Percentiles rank a stretch among this genome's conserved stretches.
Conservation (phyloP, 2,113 vertebrate species). For the Pholis gunnellus region DNA sequence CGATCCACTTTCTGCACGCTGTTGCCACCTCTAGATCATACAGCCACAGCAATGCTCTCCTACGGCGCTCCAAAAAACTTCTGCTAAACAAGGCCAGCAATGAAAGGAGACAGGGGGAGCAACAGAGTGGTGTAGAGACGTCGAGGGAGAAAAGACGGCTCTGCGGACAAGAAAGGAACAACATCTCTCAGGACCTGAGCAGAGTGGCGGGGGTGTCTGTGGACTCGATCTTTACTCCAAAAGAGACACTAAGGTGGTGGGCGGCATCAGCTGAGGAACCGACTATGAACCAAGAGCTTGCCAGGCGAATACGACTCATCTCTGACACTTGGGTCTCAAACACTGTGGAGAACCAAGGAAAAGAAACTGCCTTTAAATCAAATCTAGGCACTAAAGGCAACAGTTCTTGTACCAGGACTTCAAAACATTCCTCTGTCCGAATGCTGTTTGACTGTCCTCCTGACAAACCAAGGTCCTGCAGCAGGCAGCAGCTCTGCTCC, state of each 20-base stretch:
- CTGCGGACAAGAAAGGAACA: slow-evolving; percentile 23
- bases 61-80: slow-evolving; percentile 89
- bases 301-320: slow-evolving; percentile 89
- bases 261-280: slow-evolving; percentile 87
- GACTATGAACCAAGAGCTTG: slow-evolving; percentile 89
- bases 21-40: slow-evolving; percentile 88
- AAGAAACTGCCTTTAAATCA: slow-evolving; percentile 55
- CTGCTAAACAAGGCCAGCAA: slow-evolving; percentile 87
- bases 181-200: slow-evolving; percentile 66
- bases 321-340: slow-evolving; percentile 93
- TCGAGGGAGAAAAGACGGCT: slow-evolving; percentile 28
- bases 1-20: slow-evolving; percentile 89
- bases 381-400: slow-evolving; percentile 51
- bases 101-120: slow-evolving; percentile 74
- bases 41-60: slow-evolving; percentile 88
- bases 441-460: slow-evolving; percentile 89
- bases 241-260: slow-evolving; percentile 92
- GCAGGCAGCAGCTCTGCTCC: slow-evolving; percentile 90
- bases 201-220: slow-evolving; percentile 83
- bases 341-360: slow-evolving; percentile 77
- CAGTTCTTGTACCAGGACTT: slow-evolving; percentile 68
- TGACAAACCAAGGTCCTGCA: slow-evolving; percentile 85
- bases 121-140: slow-evolving; percentile 65
- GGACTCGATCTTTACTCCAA: slow-evolving; percentile 88
- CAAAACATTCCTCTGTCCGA: slow-evolving; percentile 87